Conservation (phyloP, 2,113 vertebrate genomes). For the Notothenia coriiceps region DNA sequence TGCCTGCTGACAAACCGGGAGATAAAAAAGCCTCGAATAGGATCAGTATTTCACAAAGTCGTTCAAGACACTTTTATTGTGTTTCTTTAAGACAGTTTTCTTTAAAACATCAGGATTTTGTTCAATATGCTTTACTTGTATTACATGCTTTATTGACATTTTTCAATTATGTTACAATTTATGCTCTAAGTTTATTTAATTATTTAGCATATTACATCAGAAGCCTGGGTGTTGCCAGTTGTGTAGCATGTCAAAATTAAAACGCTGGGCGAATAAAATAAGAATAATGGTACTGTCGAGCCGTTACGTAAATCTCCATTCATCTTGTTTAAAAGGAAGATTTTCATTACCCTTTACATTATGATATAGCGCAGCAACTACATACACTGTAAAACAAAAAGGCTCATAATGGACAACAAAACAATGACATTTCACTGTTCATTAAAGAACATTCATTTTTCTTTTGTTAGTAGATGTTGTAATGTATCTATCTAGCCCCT, state of each 20-base stretch:
- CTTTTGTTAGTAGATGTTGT: slow-evolving; percentile 32
- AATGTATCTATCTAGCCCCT: slow-evolving; percentile 41
- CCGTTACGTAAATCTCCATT: background rate
- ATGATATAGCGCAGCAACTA: background rate
- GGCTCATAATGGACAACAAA: slow-evolving; percentile 8
- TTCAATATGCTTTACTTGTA: slow-evolving; percentile 12
- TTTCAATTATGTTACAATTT: slow-evolving; percentile 9
- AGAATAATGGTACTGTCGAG: background rate
- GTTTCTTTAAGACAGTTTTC: background rate
- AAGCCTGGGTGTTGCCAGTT: background rate
- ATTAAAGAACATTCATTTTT: slow-evolving; percentile 10
- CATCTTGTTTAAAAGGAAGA: background rate
- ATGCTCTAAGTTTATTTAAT: background rate
- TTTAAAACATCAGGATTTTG: slow-evolving; percentile 10
- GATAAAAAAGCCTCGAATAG: slow-evolving; percentile 18
- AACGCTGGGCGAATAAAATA: background rate
- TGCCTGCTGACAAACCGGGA: slow-evolving; percentile 26
- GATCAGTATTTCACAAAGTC: background rate
- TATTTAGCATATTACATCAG: background rate
- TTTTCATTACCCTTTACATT: background rate
- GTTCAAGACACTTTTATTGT: background rate
- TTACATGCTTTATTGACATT: slow-evolving; percentile 17
- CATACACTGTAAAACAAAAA: background rate
- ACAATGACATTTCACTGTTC: slow-evolving; percentile 28
- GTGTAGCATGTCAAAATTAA: background rate